Percentiles rank a stretch among this genome's conserved stretches.
Conservation (phyloP, 2,888 invertebrate species). For the Melipona beecheii region DNA sequence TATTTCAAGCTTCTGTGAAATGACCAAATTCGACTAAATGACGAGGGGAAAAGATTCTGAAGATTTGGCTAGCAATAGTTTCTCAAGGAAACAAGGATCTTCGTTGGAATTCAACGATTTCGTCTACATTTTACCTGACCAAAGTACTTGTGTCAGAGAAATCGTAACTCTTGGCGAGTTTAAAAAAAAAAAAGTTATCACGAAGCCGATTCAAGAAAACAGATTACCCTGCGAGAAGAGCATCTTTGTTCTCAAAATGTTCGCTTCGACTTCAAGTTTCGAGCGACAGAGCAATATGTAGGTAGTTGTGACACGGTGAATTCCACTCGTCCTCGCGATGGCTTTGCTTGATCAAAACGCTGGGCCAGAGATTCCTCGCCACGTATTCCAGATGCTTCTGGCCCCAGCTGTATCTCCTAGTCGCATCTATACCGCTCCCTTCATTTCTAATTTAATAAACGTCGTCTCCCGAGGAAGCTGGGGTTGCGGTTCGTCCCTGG, state of each 20-base stretch:
- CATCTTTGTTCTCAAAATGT: background rate
- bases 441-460: slow-evolving; percentile 71
- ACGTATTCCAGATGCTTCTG: slow-evolving; percentile 58
- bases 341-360: slow-evolving; percentile 25
- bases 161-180: too few relatives aligned
- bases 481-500: slow-evolving; percentile 43
- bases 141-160: too few relatives aligned
- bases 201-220: too few relatives aligned
- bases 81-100: too few relatives aligned
- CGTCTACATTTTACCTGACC: too few relatives aligned
- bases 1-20: too few relatives aligned
- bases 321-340: slow-evolving; percentile 10
- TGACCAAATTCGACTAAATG: too few relatives aligned
- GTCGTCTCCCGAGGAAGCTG: slow-evolving; percentile 53
- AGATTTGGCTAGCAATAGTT: too few relatives aligned
- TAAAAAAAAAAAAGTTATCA: too few relatives aligned
- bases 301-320: slow-evolving; percentile 1
- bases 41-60: too few relatives aligned
- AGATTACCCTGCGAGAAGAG: too few relatives aligned
- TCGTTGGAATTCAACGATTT: too few relatives aligned
- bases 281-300: background rate
- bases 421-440: slow-evolving; percentile 46
- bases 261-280: background rate
- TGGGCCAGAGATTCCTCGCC: slow-evolving; percentile 40
- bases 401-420: slow-evolving; percentile 33